Evolutionary conservation across 2,888 invertebrate genomes (phyloP), one percentile per base, ranked within the genome.

Genomic region (Callinectes sapidus): DNA sequence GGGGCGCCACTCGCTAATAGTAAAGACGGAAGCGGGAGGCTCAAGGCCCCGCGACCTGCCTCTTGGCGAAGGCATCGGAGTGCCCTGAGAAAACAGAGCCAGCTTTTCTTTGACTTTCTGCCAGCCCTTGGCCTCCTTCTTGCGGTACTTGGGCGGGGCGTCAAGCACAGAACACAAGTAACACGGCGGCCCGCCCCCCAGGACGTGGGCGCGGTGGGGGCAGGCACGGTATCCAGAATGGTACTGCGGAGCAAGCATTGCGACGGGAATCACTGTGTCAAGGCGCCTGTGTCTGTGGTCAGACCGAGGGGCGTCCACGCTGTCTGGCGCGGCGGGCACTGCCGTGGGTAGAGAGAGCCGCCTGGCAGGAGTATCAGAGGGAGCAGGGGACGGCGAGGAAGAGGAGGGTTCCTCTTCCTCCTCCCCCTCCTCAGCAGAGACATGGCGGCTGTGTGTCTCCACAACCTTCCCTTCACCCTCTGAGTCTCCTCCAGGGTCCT

Each of bases 111-210:
- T 89, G n/a, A 32, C 23, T 18, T 18, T 89, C 23, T 77, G 71
- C 77, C 71, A 42, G 28, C 42, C 77, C 28, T 23, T 5, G n/a
- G 39, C 48, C 77, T 89, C 48, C 18, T 18, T 39, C 39, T 1
- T 39, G 71, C 87, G 87, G 35, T 89, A 89, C 42, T 89, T 89
- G 39, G 89, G 89, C 3, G 89, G 89, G 10, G 42, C 16, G 18
- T 89, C 89, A 23, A 77, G 77, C 71, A 71, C 28, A 42, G 89
- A 89, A 48, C 89, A 89, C 28, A 89, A 23, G 14, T 89, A 89
- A 71, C 89, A 89, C 3, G 89, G 89, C 23, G 89, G 89, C 2
- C 89, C 71, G 28, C 77, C 42, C 42, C 5, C 35, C 14, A 13
- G 14, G 14, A 16, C 81, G 2, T 32, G 81, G 35, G 16, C 16